Evolutionary conservation across 2,888 invertebrate species (phyloP), one percentile per base, ranked within the genome.

Genomic region (Pollenia amentaria): DNA sequence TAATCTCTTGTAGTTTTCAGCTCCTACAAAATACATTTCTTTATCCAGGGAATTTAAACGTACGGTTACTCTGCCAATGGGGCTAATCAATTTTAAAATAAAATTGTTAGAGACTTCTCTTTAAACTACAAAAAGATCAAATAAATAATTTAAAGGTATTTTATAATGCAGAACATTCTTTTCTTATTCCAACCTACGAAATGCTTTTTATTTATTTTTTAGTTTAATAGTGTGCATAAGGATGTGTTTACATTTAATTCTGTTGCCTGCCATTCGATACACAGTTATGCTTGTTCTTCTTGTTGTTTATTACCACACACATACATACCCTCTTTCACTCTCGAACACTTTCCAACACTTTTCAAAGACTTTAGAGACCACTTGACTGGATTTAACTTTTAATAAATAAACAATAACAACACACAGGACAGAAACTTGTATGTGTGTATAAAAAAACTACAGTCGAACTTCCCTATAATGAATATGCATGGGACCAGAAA

Each of bases 371-470:
- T 81, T n/a, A 67, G 48, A 51, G 46, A 82, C 72, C 38, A 77
- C 81, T 85, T 85, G 85, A 81, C 76, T 77, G 62, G 62, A 82
- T 78, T 82, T 69, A 78, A 79, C 69, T 77, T 77, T 7, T 60
- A 75, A 69, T 75, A 67, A 60, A 77, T 62, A 53, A 76, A 62
- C 60, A 76, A 51, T 14, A 57, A 44, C 48, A 38, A 57, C 57
- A 42, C n/a, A 53, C 12, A 72, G 6, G 18, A 62, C 69, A 57
- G 42, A 64, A 42, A 16, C 60, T 67, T 72, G 48, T 84, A 57
- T 78, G 46, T 44, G 65, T 60, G 73, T 48, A 53, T 29, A 38
- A 42, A 82, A n/a, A 46, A 70, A 55, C 14, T 29, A 21, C n/a
- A 53, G 21, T 21, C 21, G 6, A 29, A 29, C 29, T 29, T 29